phyloP scores from a whole-genome alignment of 2,888 invertebrate species.

The Hipparchia semele region DNA sequence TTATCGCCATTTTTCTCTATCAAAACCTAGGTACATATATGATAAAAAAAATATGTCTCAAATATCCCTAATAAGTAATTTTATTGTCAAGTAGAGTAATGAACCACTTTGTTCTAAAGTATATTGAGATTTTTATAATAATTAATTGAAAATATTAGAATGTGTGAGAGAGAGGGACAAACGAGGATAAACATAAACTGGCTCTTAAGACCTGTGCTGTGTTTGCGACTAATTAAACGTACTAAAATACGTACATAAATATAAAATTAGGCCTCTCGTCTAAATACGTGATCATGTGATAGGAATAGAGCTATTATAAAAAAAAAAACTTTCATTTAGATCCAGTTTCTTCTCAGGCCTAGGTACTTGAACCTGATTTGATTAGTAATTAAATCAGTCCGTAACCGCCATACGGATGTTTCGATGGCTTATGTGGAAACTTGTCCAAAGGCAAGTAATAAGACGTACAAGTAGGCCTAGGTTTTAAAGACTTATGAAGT shows the following conservation, averaged over 20 bases:
- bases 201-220: no score
- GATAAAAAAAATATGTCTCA: no score
- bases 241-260: not conserved
- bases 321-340: slow-evolving; percentile 10
- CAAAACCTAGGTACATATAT: no score
- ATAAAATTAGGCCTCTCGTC: not conserved
- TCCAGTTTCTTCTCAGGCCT: slow-evolving; percentile 6
- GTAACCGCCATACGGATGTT: slow-evolving; percentile 9
- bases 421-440: slow-evolving; percentile 3
- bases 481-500: not conserved
- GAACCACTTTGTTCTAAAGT: no score
- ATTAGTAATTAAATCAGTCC: slow-evolving; percentile 4
- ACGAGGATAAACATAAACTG: no score
- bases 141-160: no score
- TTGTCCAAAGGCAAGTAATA: not conserved
- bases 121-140: no score
- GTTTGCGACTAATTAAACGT: no score
- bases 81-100: no score
- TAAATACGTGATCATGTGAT: not conserved
- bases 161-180: no score
- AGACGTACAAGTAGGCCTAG: not conserved
- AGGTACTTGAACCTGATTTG: slow-evolving; percentile 7
- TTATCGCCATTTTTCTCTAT: no score
- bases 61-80: no score
- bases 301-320: not conserved